phyloP scores from a whole-genome alignment of 2,113 vertebrate genomes.

The Mixornis gularis region DNA sequence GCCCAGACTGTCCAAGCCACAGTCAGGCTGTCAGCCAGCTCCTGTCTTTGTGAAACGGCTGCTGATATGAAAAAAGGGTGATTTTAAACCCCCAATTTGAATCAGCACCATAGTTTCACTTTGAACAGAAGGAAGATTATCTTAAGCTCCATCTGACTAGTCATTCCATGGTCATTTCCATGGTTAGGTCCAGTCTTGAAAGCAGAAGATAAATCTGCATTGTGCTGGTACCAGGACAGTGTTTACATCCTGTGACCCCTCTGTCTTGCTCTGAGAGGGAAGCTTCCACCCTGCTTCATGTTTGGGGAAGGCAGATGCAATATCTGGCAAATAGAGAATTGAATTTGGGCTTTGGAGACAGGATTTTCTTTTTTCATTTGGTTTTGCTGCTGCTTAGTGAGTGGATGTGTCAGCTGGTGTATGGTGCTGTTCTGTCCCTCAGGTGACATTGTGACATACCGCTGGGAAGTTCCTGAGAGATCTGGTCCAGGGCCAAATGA shows the following conservation, averaged over 20 bases:
- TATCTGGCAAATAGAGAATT: neutral
- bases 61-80: neutral
- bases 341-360: neutral
- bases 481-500: slow-evolving; percentile 75
- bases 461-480: slow-evolving; percentile 71
- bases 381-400: neutral
- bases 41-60: neutral
- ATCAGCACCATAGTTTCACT: neutral
- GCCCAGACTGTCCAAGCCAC: neutral
- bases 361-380: neutral
- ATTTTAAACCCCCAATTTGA: neutral
- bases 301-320: neutral
- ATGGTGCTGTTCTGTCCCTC: neutral
- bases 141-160: neutral
- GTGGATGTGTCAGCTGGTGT: neutral
- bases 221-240: neutral
- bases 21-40: neutral
- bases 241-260: neutral
- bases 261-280: neutral
- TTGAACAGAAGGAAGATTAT: neutral
- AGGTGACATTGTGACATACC: slow-evolving; percentile 73
- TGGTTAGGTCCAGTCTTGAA: neutral
- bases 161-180: neutral
- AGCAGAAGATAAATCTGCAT: neutral
- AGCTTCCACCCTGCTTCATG: neutral